Conservation (phyloP, 2,888 invertebrate genomes). For the Leptopilina syphax region DNA sequence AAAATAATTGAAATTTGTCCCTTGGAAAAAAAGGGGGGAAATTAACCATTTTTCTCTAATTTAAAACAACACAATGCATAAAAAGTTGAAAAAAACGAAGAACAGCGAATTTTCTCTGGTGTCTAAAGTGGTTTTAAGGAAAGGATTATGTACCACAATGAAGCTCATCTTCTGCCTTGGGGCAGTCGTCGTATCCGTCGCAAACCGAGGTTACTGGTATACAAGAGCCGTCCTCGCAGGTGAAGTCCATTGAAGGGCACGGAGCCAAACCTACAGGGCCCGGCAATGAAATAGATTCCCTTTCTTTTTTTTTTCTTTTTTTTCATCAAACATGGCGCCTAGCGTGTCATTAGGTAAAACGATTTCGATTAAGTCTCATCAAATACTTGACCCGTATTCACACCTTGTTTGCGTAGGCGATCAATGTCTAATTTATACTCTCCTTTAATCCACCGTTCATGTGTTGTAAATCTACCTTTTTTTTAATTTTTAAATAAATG, state of each 20-base stretch:
- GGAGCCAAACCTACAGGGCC: constrained; percentile 72
- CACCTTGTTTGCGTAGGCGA: constrained; percentile 33
- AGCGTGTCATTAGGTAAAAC: constrained; percentile 45
- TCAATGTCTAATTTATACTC: constrained; percentile 32
- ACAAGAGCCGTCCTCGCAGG: constrained; percentile 86
- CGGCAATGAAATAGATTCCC: constrained; percentile 64
- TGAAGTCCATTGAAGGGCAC: constrained; percentile 79
- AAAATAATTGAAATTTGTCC: too few relatives aligned
- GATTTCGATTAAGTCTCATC: constrained; percentile 39
- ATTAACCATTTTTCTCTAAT: too few relatives aligned
- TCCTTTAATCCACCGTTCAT: neutral
- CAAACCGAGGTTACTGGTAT: constrained; percentile 84
- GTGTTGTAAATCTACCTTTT: neutral
- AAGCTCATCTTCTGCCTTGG: constrained; percentile 77
- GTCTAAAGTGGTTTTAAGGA: constrained; percentile 30
- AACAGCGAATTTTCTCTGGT: constrained; percentile 12
- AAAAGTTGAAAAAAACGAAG: neutral
- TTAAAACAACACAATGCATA: too few relatives aligned
- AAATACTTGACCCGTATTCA: constrained; percentile 34
- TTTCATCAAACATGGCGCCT: constrained; percentile 58
- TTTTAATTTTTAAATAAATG: neutral
- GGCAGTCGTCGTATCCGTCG: constrained; percentile 86
- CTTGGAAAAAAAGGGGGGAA: too few relatives aligned
- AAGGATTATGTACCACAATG: constrained; percentile 71
- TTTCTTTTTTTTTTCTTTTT: too few relatives aligned